phyloP scores from a whole-genome alignment of 2,797 vertebrate genomes.

The Botia almorhae region DNA sequence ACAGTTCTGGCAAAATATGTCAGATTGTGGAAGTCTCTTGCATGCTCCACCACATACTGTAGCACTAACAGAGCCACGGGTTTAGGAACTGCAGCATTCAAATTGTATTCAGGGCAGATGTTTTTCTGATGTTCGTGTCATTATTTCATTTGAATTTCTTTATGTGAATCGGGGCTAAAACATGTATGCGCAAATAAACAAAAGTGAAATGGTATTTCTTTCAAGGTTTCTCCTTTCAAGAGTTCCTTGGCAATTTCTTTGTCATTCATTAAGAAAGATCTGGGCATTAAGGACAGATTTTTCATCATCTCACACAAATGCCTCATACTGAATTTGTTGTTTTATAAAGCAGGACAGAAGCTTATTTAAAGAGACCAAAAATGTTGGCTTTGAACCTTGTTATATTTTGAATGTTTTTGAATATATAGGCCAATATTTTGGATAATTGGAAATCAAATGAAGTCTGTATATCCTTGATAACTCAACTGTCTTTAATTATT shows the following conservation, averaged over 20 bases:
- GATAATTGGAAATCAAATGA: conserved; percentile 17
- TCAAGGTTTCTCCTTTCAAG: too few relatives aligned
- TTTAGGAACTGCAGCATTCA: neutral
- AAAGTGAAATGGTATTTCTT: neutral
- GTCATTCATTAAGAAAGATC: neutral
- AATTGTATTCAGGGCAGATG: neutral
- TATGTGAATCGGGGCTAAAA: neutral
- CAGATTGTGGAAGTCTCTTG: too few relatives aligned
- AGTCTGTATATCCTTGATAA: neutral
- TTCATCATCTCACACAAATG: neutral
- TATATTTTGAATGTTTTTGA: neutral
- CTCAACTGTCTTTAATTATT: neutral
- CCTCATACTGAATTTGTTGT: neutral
- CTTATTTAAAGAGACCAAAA: neutral
- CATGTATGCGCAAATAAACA: neutral
- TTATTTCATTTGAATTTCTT: neutral
- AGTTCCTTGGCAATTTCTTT: neutral
- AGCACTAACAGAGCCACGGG: neutral
- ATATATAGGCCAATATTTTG: neutral
- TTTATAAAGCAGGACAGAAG: neutral
- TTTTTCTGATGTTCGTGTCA: neutral
- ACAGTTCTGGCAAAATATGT: too few relatives aligned
- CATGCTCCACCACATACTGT: neutral
- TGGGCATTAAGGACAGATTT: neutral
- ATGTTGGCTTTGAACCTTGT: neutral